phyloP scores from a whole-genome alignment of 2,113 vertebrate species.

The Sebastes schlegelii region DNA sequence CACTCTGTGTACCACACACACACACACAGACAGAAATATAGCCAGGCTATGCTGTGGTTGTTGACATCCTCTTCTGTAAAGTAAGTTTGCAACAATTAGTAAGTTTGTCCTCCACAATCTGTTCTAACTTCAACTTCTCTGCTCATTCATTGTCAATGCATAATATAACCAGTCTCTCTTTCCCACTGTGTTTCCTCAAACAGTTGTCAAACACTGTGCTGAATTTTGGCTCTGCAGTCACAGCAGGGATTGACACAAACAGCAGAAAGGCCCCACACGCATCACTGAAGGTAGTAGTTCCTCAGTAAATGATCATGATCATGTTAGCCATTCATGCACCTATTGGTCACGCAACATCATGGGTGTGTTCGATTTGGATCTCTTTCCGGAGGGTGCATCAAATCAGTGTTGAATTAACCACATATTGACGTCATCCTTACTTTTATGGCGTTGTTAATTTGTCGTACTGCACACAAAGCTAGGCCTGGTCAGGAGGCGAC shows the following conservation, averaged over 20 bases:
- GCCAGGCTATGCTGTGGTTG: neutral
- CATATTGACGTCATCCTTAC: too few relatives aligned
- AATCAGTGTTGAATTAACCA: neutral
- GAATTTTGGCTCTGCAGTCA: neutral
- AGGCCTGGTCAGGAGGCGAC: too few relatives aligned
- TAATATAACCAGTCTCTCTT: neutral
- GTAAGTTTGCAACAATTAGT: neutral
- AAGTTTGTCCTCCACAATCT: neutral
- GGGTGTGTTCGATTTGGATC: neutral
- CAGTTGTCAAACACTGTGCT: neutral
- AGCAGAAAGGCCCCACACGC: neutral
- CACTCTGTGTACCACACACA: neutral
- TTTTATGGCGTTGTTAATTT: too few relatives aligned
- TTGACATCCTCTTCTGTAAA: neutral
- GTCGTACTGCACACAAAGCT: too few relatives aligned
- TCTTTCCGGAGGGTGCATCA: neutral
- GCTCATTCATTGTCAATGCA: neutral
- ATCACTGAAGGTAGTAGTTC: neutral
- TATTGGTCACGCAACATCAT: neutral
- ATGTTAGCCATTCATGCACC: neutral
- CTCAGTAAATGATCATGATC: neutral
- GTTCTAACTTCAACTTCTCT: neutral
- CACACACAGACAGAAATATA: neutral
- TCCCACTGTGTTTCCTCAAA: neutral
- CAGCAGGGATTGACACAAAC: neutral